A percentile compares a stretch with the other conserved stretches of the same genome.
Conservation (phyloP, 2,113 vertebrate genomes). For the Oenanthe melanoleuca region DNA sequence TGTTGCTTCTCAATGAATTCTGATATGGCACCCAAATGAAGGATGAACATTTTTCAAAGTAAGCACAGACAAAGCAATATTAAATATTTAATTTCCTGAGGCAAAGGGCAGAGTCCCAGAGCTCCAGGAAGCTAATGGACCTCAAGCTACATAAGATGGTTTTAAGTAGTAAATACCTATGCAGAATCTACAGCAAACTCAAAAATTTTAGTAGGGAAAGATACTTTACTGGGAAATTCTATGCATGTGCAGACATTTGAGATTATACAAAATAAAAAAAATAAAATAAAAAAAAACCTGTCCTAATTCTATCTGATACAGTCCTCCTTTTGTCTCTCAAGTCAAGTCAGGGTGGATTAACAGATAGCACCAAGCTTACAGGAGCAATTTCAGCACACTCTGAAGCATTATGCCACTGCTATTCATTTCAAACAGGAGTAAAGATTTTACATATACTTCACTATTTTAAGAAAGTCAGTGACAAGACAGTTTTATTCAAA, state of each 20-base stretch:
- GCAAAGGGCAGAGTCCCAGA: slow-evolving; percentile 51
- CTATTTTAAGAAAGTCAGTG: not conserved
- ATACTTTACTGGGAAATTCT: not conserved
- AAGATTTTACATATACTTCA: not conserved
- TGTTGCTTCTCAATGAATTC: slow-evolving; percentile 54
- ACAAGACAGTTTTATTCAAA: not conserved
- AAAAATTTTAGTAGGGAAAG: not conserved
- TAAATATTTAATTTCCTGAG: slow-evolving; percentile 76
- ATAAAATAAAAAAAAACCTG: not conserved
- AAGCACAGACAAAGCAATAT: slow-evolving; percentile 65
- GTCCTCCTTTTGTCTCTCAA: not conserved
- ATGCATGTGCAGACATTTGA: not conserved
- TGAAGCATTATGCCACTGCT: not conserved
- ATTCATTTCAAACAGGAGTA: not conserved
- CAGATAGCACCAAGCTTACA: not conserved
- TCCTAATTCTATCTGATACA: not conserved
- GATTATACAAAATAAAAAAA: not conserved
- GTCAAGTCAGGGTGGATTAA: accelerated
- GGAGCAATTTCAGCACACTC: not conserved
- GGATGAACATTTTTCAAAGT: slow-evolving; percentile 59
- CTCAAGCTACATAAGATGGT: not conserved
- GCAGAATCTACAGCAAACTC: slow-evolving; percentile 21
- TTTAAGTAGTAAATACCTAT: slow-evolving; percentile 20
- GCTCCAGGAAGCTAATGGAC: slow-evolving; percentile 45
- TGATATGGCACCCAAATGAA: slow-evolving; percentile 61